A percentile compares a stretch with the other conserved stretches of the same genome.
Evolutionary conservation across 2,888 invertebrate species (phyloP).

Genomic region (Amorpha juglandis): DNA sequence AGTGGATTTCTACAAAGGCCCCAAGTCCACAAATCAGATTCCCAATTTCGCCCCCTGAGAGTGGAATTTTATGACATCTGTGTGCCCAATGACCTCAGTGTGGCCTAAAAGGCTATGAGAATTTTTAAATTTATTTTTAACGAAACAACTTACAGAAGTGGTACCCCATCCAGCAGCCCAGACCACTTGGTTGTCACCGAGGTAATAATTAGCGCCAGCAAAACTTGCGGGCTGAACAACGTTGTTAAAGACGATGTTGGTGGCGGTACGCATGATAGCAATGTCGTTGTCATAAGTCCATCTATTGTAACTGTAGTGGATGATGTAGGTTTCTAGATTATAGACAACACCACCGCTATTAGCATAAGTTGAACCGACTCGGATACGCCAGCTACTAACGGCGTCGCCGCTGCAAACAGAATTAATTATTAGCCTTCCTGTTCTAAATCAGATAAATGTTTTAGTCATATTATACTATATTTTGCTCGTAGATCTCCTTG

Average conservation of each 20-base stretch:
- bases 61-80: too few species aligned
- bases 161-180: conserved; percentile 65
- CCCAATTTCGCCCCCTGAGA: too few species aligned
- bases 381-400: conserved; percentile 40
- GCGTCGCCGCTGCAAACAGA: conserved; percentile 31
- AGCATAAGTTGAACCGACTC: conserved; percentile 46
- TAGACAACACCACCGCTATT: conserved; percentile 44
- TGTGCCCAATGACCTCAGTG: too few species aligned
- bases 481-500: too few species aligned
- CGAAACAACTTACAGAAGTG: conserved; percentile 48
- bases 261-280: conserved; percentile 46
- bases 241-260: conserved; percentile 37
- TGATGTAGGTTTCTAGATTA: conserved; percentile 13
- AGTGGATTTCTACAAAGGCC: too few species aligned
- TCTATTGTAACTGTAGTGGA: conserved; percentile 30
- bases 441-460: neutral
- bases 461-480: too few species aligned
- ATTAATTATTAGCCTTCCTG: neutral
- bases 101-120: too few species aligned
- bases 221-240: conserved; percentile 46
- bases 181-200: conserved; percentile 52
- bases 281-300: conserved; percentile 50
- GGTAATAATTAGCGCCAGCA: conserved; percentile 54
- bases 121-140: too few species aligned
- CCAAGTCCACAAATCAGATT: too few species aligned